Evolutionary conservation across 2,888 invertebrate genomes (phyloP).

Genomic region (Melieria omissa): DNA sequence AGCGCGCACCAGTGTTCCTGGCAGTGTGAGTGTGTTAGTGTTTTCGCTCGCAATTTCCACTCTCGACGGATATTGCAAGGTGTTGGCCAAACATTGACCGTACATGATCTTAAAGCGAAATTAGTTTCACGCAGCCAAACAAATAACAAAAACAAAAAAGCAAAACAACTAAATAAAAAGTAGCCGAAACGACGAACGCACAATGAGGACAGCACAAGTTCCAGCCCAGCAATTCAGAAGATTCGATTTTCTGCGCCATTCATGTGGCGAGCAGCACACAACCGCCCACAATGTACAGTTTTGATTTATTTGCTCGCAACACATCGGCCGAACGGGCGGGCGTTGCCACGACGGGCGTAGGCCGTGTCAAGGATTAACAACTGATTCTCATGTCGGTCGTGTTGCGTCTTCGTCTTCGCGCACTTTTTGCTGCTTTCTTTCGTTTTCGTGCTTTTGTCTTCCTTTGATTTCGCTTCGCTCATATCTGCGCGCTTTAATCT

Average conservation of each 20-base stretch:
- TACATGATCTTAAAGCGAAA: constrained; percentile 60
- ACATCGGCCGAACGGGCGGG: constrained; percentile 16
- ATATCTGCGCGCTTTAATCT: neutral
- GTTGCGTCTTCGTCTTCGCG: neutral
- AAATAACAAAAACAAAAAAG: constrained; percentile 5
- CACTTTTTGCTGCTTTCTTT: neutral
- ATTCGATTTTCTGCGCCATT: constrained; percentile 12
- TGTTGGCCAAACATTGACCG: constrained; percentile 63
- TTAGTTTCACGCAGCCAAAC: constrained; percentile 44
- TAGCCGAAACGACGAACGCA: constrained; percentile 9
- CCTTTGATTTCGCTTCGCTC: neutral
- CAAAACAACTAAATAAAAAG: neutral
- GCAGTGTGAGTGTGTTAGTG: neutral
- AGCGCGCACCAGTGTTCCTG: constrained; percentile 19
- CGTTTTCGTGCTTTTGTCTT: constrained; percentile 8
- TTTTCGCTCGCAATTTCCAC: constrained; percentile 1
- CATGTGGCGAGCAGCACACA: neutral
- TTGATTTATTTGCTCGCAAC: constrained; percentile 40
- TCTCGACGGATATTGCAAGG: constrained; percentile 61
- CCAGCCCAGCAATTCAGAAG: neutral
- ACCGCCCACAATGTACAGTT: constrained; percentile 34
- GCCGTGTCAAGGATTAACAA: constrained; percentile 35
- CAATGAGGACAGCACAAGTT: constrained; percentile 3
- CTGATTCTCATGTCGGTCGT: constrained; percentile 26
- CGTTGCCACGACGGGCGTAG: constrained; percentile 21